Percentiles rank a stretch among this genome's conserved stretches.
These are phyloP conservation scores for Miniopterus natalensis DNA, from an alignment of 2,113 vertebrate species.

Conservation along the genomic window DNA sequence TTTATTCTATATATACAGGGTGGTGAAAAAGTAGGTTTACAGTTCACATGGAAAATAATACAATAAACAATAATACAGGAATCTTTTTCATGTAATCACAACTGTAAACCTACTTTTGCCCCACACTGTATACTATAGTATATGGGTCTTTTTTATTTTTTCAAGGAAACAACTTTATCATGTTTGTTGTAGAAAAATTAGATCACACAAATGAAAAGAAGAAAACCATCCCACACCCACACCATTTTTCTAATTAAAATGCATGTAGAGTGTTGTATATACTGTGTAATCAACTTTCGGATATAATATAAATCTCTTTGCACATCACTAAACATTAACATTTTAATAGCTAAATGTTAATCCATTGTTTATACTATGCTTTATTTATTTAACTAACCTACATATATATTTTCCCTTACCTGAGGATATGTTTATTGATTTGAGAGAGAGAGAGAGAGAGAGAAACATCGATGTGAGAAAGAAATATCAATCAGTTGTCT, in stretches of 20 bases:
- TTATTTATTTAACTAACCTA: neutral
- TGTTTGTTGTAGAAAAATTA: neutral
- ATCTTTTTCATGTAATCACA: neutral
- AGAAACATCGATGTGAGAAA: too few species aligned
- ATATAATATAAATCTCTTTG: neutral
- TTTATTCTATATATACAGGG: neutral
- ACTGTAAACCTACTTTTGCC: neutral
- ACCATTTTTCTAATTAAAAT: slow-evolving; percentile 28
- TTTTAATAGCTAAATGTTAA: slow-evolving; percentile 6
- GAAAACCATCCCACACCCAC: neutral
- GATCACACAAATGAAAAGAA: neutral
- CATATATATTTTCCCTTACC: too few species aligned
- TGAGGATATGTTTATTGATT: too few species aligned
- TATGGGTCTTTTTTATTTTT: neutral
- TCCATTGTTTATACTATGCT: neutral
- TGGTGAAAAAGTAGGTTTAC: neutral
- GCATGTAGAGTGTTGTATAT: neutral
- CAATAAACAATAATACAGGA: neutral
- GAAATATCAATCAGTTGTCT: too few species aligned
- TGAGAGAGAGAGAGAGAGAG: too few species aligned
- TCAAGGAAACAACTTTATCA: neutral
- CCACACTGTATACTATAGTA: neutral
- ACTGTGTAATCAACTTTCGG: neutral
- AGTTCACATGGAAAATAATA: neutral
- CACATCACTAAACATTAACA: neutral